A percentile compares a stretch with the other conserved stretches of the same genome.
These are phyloP conservation scores for Conus canariensis DNA, from an alignment of 2,888 invertebrate species.

Conservation along the genomic window DNA sequence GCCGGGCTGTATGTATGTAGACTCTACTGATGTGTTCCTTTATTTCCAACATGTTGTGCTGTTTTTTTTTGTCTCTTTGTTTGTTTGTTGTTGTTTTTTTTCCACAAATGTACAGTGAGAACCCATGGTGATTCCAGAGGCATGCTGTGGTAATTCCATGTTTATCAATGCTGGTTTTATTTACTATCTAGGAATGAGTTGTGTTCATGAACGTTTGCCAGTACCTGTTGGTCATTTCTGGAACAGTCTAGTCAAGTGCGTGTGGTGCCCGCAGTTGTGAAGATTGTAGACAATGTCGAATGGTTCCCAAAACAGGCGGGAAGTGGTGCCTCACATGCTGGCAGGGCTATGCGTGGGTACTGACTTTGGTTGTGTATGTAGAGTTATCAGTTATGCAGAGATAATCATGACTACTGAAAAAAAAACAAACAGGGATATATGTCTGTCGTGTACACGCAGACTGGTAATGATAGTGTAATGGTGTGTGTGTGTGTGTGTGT, in stretches of 20 bases:
- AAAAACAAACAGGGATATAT: not conserved
- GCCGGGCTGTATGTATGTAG: too few species aligned
- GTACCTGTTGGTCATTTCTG: not conserved
- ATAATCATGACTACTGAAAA: not conserved
- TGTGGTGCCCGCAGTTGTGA: too few species aligned
- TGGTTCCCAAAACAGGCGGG: too few species aligned
- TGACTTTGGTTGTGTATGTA: not conserved
- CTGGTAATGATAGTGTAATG: not conserved
- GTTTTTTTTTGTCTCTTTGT: not conserved
- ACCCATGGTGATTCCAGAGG: not conserved
- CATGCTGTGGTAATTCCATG: not conserved
- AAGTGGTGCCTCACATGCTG: too few species aligned
- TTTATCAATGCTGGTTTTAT: not conserved
- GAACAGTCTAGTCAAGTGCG: too few species aligned
- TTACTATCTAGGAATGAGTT: not conserved
- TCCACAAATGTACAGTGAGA: not conserved
- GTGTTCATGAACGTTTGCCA: not conserved
- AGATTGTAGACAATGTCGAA: too few species aligned
- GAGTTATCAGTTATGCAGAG: not conserved
- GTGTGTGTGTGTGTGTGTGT: slow-evolving; percentile 2
- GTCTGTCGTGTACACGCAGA: not conserved
- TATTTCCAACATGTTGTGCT: too few species aligned
- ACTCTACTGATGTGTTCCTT: not conserved
- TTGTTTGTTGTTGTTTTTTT: not conserved
- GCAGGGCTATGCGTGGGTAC: too few species aligned